Conservation (phyloP, 2,113 vertebrate species). For the Chamaetylas fuelleborni region DNA sequence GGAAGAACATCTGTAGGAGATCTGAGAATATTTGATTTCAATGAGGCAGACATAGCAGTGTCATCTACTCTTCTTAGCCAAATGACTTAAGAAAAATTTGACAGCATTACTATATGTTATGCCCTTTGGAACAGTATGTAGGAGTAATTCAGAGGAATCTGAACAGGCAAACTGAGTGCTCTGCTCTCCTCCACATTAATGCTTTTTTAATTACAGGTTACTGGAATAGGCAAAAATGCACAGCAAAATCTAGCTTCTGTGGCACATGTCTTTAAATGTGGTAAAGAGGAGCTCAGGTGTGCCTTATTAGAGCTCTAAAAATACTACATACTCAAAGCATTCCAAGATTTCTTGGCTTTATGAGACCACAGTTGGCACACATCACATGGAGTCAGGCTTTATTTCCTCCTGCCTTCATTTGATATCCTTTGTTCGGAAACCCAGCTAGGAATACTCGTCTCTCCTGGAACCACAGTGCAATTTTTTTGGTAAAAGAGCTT, state of each 20-base stretch:
- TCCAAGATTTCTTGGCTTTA: conserved; percentile 40
- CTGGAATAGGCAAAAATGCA: conserved; percentile 7
- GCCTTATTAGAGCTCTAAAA: conserved; percentile 43
- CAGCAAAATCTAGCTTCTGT: not conserved
- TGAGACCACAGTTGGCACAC: conserved; percentile 10
- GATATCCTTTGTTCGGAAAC: not conserved
- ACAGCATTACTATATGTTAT: conserved; percentile 14
- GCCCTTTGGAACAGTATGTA: conserved; percentile 20
- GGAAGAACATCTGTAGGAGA: conserved; percentile 36
- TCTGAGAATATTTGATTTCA: conserved; percentile 1
- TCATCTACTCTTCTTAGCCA: not conserved
- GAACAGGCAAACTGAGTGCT: not conserved
- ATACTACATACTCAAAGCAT: conserved; percentile 12
- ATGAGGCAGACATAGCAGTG: not conserved
- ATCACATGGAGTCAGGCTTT: not conserved
- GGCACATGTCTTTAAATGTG: conserved; percentile 29
- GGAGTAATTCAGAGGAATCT: conserved; percentile 27
- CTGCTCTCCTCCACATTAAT: not conserved
- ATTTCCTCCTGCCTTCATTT: conserved; percentile 38
- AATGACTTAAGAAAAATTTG: conserved; percentile 12
- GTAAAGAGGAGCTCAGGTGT: conserved; percentile 36
- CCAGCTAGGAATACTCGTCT: not conserved
- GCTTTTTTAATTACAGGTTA: conserved; percentile 29
- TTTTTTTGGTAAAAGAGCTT: not conserved
- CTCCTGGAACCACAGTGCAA: not conserved